A percentile compares a stretch with the other conserved stretches of the same genome.
Evolutionary conservation across 2,797 vertebrate genomes (phyloP).

Genomic region (Cebuella pygmaea): DNA sequence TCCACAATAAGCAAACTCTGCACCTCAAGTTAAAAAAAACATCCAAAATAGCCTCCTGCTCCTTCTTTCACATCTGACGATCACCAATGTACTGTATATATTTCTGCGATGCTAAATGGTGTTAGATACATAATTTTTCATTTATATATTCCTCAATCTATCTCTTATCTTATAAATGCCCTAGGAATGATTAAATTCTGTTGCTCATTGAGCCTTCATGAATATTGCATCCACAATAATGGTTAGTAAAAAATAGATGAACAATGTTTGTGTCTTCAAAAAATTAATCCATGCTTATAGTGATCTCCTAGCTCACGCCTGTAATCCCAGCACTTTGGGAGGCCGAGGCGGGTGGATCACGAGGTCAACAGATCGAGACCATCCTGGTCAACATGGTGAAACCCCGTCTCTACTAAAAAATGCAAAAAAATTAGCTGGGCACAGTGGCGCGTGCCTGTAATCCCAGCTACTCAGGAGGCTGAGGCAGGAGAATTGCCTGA

Average conservation of each 20-base stretch:
- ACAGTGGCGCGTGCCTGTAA: too few species aligned
- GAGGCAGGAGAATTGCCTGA: too few species aligned
- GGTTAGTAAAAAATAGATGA: neutral
- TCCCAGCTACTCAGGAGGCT: too few species aligned
- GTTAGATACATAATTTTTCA: neutral
- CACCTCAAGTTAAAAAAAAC: neutral
- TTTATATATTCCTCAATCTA: neutral
- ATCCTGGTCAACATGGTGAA: too few species aligned
- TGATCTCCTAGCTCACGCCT: neutral
- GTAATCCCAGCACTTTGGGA: too few species aligned
- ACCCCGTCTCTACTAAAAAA: too few species aligned
- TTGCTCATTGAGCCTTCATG: neutral
- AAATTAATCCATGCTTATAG: neutral
- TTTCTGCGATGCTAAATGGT: neutral
- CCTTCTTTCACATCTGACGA: neutral
- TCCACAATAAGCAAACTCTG: neutral
- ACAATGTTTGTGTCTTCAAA: neutral
- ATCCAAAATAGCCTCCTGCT: neutral
- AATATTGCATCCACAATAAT: neutral
- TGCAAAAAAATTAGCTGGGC: too few species aligned
- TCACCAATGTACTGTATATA: neutral
- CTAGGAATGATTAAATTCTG: conserved; percentile 12
- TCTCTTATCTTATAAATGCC: neutral
- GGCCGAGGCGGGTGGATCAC: too few species aligned
- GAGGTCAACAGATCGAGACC: too few species aligned